phyloP scores from a whole-genome alignment of 37 sponge, comb jelly and placozoan genomes.

The Axinella damicornis region DNA sequence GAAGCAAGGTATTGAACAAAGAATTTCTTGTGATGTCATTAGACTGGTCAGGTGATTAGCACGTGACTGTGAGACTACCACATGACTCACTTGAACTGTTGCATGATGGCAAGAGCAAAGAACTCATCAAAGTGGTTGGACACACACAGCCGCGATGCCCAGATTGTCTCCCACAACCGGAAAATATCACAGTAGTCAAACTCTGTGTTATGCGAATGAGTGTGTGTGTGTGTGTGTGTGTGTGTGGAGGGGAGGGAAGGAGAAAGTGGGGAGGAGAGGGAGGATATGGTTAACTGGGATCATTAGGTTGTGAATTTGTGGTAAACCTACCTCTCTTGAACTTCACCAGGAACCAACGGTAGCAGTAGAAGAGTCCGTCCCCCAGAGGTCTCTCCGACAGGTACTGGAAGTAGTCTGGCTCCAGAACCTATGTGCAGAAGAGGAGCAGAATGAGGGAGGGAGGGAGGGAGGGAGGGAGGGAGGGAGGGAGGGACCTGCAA shows the following conservation, averaged over 20 bases:
- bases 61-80: too few relatives aligned
- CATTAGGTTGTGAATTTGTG: too few relatives aligned
- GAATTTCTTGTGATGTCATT: too few relatives aligned
- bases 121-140: slow-evolving; percentile 86
- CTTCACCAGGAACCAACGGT: slow-evolving; percentile 93
- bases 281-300: too few relatives aligned
- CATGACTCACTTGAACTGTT: slow-evolving; percentile 84
- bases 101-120: slow-evolving; percentile 86
- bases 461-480: background rate
- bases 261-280: too few relatives aligned
- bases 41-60: too few relatives aligned
- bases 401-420: slow-evolving; percentile 88
- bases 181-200: slow-evolving; percentile 86
- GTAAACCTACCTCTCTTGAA: slow-evolving; percentile 89
- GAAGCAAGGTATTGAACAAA: background rate
- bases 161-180: slow-evolving; percentile 88
- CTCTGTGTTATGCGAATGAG: slow-evolving; percentile 55
- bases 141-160: slow-evolving; percentile 70
- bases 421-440: slow-evolving; percentile 70
- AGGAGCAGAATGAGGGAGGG: background rate
- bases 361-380: slow-evolving; percentile 88
- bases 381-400: slow-evolving; percentile 79
- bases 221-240: background rate
- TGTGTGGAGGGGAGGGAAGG: too few relatives aligned
- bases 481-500: slow-evolving; percentile 57